Base-by-base conservation (phyloP, 2,888 invertebrate species). In the Laspeyria flexula region DNA sequence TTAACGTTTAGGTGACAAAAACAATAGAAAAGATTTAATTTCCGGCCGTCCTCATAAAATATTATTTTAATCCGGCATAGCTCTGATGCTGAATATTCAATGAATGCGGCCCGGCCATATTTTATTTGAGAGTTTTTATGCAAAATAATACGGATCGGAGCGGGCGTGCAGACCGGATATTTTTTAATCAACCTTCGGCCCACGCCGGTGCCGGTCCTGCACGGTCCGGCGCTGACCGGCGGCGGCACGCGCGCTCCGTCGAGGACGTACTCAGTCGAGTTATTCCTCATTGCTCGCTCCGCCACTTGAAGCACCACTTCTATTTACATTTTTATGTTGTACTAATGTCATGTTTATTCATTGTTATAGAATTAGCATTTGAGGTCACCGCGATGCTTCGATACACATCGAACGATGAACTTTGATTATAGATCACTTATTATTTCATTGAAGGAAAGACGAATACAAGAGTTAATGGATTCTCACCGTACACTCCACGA, bases 1-100 rank as follows among this genome's bases (percentile, higher is more conserved):
- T 49, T 51, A 54, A 67, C 69, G 67, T 72, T 73, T 70, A 72
- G 75, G 75, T 76, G 83, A 77, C 77, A 78, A 82, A 83, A 85
- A 85, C 85, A 86, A 86, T 83, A 78, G 83, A 78, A 83, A 75
- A 75, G 75, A 73, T 86, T 88, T 85, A 86, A 89, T 89, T 89
- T 88, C 88, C 88, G 83, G 86, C 71, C 75, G 65, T 56, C 71
- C 65, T 75, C 74, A 77, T 84, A 80, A 87, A 88, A 85, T 87
- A 86, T 86, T 83, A 85, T 85, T 88, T 85, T 81, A 86, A 85
- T 84, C 84, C 84, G 73, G 66, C 75, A 73, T 71, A 75, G 76
- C 77, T 74, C 60, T 67, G 65, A 73, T 73, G 80, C 78, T 79
- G 86, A 84, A 85, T 83, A 86, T 85, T 83, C 83, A 83, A 82